Conservation (phyloP, 2,888 invertebrate genomes). For the Lasiommata megera region DNA sequence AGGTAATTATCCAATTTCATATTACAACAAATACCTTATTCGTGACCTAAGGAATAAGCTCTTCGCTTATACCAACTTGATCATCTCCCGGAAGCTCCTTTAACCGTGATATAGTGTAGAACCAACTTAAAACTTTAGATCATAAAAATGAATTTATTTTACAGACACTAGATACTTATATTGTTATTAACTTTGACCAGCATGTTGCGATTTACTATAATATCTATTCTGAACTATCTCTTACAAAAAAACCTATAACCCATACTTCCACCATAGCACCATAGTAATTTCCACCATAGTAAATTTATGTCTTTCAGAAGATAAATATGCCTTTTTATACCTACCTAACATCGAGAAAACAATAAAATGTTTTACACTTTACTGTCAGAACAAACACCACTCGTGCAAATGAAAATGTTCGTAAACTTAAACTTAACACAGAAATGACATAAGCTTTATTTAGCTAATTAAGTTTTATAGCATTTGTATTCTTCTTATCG, state of each 20-base stretch:
- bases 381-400: slow-evolving; percentile 44
- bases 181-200: too few relatives aligned
- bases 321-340: too few relatives aligned
- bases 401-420: slow-evolving; percentile 54
- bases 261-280: too few relatives aligned
- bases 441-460: slow-evolving; percentile 48
- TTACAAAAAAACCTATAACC: too few relatives aligned
- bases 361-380: slow-evolving; percentile 40
- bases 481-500: slow-evolving; percentile 18
- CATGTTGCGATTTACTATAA: too few relatives aligned
- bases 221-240: too few relatives aligned
- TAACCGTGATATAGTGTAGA: slow-evolving; percentile 4
- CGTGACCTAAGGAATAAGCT: slow-evolving; percentile 3
- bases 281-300: too few relatives aligned
- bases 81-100: background rate
- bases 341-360: slow-evolving; percentile 14
- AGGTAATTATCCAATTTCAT: background rate
- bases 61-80: background rate
- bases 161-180: too few relatives aligned
- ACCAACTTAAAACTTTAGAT: slow-evolving; percentile 3
- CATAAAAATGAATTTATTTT: background rate
- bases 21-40: background rate
- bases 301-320: too few relatives aligned
- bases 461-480: slow-evolving; percentile 38
- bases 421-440: slow-evolving; percentile 63